A percentile compares a stretch with the other conserved stretches of the same genome.
phyloP scores from a whole-genome alignment of 2,797 vertebrate species.

The Sorex maritimensis region DNA sequence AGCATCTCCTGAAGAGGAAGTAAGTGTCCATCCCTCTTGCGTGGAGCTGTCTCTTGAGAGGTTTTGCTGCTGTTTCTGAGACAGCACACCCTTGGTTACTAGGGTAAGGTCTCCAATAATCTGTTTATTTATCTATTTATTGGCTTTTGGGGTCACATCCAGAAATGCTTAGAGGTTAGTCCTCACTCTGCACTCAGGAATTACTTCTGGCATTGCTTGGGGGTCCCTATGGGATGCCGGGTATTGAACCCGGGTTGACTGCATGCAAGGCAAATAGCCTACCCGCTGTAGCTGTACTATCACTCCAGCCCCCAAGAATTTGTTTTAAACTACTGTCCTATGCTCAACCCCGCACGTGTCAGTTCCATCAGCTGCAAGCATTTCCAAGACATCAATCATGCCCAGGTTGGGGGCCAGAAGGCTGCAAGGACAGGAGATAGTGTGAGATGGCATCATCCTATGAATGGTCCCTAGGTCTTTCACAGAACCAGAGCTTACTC shows the following conservation, averaged over 20 bases:
- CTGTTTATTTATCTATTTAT: no score
- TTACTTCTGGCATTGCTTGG: no score
- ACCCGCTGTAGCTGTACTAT: no score
- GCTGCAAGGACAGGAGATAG: not conserved
- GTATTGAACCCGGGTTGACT: no score
- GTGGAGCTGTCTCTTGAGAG: no score
- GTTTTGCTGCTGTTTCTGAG: not conserved
- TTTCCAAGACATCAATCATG: no score
- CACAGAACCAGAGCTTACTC: not conserved
- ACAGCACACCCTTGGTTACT: not conserved
- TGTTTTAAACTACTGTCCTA: not conserved
- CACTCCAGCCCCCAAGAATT: not conserved
- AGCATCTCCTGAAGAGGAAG: not conserved
- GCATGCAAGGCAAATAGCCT: no score
- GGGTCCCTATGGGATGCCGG: no score
- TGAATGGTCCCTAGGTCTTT: not conserved
- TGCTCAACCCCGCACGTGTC: not conserved
- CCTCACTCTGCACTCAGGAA: no score
- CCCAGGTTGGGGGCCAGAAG: not conserved
- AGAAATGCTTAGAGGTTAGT: no score
- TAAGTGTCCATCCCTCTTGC: not conserved
- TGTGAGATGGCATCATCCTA: no score
- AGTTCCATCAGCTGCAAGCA: not conserved
- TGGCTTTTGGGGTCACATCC: no score
- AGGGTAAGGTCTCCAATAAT: not conserved